Evolutionary conservation across 2,888 invertebrate genomes (phyloP).

Genomic region (Scaptomyza cyrtandrae): DNA sequence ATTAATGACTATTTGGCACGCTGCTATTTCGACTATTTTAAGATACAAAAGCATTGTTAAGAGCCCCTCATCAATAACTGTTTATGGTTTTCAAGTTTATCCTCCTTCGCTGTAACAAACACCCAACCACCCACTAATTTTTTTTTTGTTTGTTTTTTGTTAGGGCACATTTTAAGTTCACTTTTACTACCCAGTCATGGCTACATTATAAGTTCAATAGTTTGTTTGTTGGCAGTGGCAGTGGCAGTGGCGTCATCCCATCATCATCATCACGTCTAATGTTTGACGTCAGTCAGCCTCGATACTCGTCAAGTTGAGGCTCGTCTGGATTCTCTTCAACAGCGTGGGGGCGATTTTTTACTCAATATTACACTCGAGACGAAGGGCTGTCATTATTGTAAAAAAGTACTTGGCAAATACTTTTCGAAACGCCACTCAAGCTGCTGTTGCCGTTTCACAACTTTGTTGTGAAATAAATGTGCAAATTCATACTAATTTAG

Average conservation of each 20-base stretch:
- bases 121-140: neutral
- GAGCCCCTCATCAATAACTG: constrained; percentile 18
- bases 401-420: constrained; percentile 76
- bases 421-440: constrained; percentile 64
- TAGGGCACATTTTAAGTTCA: constrained; percentile 7
- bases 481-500: constrained; percentile 68
- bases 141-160: neutral
- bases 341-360: constrained; percentile 17
- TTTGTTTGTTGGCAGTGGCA: constrained; percentile 43
- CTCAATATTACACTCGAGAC: constrained; percentile 55
- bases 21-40: constrained; percentile 7
- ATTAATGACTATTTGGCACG: constrained; percentile 12
- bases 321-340: constrained; percentile 45
- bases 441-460: constrained; percentile 40
- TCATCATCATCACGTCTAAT: constrained; percentile 52
- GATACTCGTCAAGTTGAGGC: constrained; percentile 6
- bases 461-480: constrained; percentile 62
- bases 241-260: constrained; percentile 58
- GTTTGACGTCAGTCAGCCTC: constrained; percentile 49
- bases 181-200: constrained; percentile 40
- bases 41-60: neutral
- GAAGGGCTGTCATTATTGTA: constrained; percentile 62
- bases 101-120: neutral
- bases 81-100: constrained; percentile 23
- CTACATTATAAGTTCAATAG: constrained; percentile 67